Evolutionary conservation across 1,140 invertebrate genomes (phyloP).

Genomic region (Euborellia annulipes): DNA sequence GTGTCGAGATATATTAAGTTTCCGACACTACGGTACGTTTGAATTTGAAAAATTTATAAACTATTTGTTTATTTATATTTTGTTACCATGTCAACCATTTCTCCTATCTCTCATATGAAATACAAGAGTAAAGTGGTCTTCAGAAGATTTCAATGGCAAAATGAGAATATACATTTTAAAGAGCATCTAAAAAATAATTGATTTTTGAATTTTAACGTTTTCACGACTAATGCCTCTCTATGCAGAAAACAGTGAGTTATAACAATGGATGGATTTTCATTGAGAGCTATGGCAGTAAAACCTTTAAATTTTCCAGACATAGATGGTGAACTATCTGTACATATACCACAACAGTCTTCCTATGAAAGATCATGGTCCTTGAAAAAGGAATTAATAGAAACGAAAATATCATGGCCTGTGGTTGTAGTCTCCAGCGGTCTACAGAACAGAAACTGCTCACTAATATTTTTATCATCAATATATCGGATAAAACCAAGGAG

Average conservation of each 20-base stretch:
- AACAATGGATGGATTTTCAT: not conserved
- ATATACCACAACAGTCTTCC: not conserved
- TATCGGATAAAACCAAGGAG: not conserved
- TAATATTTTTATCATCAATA: not conserved
- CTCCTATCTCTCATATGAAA: no score
- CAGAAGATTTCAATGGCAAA: no score
- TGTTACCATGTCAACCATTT: no score
- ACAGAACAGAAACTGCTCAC: conserved; percentile 1
- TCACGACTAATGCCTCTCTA: not conserved
- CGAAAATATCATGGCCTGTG: not conserved
- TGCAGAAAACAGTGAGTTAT: not conserved
- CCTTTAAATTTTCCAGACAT: not conserved
- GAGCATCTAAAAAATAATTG: no score
- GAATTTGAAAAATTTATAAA: no score
- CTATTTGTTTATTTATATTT: no score
- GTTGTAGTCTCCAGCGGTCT: not conserved
- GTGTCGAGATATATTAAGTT: no score
- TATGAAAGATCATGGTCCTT: not conserved
- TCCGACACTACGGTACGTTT: no score
- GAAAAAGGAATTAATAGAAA: not conserved
- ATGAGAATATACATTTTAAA: no score
- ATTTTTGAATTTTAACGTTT: no score
- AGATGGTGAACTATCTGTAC: not conserved
- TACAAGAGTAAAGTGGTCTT: no score
- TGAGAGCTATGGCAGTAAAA: not conserved